Evolutionary conservation across 2,888 invertebrate species (phyloP).

Genomic region (Heliconius aoede): DNA sequence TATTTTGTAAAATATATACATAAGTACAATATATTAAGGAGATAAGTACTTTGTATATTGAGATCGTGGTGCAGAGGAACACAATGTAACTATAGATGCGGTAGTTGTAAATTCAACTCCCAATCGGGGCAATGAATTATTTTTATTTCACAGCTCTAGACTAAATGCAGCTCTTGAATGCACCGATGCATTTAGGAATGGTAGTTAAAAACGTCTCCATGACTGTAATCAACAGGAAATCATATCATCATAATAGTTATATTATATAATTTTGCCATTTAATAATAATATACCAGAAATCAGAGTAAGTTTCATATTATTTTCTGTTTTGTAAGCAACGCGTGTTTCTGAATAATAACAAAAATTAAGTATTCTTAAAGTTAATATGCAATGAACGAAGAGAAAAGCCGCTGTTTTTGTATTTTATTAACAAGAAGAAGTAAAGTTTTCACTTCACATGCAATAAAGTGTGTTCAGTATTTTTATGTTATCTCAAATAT

Average conservation of each 20-base stretch:
- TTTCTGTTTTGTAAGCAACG: not conserved
- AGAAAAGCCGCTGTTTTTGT: not conserved
- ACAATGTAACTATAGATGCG: too few species aligned
- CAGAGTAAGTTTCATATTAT: not conserved
- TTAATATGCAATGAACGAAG: not conserved
- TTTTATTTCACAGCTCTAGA: too few species aligned
- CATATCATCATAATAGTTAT: too few species aligned
- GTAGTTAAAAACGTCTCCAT: too few species aligned
- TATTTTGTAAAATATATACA: constrained; percentile 9
- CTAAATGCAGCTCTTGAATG: too few species aligned
- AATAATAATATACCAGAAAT: not conserved
- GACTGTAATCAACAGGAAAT: too few species aligned
- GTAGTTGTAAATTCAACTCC: too few species aligned
- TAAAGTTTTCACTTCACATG: not conserved
- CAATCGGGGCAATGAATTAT: too few species aligned
- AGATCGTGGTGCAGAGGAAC: too few species aligned
- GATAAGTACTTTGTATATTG: too few species aligned
- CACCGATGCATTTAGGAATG: too few species aligned
- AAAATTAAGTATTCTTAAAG: not conserved
- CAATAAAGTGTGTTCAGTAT: not conserved
- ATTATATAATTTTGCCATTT: not conserved
- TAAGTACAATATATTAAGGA: not conserved
- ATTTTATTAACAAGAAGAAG: not conserved
- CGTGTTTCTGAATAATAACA: constrained; percentile 1
- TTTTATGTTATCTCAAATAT: not conserved